Evolutionary conservation across 1,140 invertebrate genomes (phyloP), one percentile per base, ranked within the genome.

Genomic region (Leptinotarsa defecta): DNA sequence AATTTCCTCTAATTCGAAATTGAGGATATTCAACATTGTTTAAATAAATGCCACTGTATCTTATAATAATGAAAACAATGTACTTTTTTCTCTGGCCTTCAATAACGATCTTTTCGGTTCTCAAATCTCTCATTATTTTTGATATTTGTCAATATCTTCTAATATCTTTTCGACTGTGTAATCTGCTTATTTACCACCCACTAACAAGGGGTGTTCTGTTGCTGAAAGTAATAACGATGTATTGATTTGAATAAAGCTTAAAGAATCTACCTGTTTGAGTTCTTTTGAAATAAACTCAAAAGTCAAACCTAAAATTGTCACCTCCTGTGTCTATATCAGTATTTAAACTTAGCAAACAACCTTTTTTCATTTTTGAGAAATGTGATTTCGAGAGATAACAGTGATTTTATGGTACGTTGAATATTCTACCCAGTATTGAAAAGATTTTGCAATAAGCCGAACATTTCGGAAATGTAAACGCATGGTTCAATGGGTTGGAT

Each of bases 111-210:
- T 43, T 43, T 43, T 11, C 8, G 1, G 34, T 43, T 43, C 34
- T 11, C 34, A 11, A 43, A 43, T 43, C 34, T 43, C 34, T 43
- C 34, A 43, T 43, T 11, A 43, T 43, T 43, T 43, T 43, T 43
- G 2, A 43, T 43, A 43, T 43, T 11, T 11, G 34, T 43, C 34
- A 43, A 43, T 43, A 43, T 43, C 8, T 43, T 43, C 34, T 43
- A 43, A 43, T 43, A 11, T 43, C 34, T 43, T 3, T 43, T 43
- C 34, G 8, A 43, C 34, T 3, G 34, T 43, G 6, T 57, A 57
- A 57, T 57, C 52, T 57, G 52, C 52, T 57, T 57, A 57, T 57
- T 57, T 19, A 57, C 52, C 52, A 57, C 52, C 52, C 52, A 57
- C 52, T 19, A 57, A 57, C 52, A 57, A 15, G 17, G 52, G 52